Base-by-base conservation (phyloP, 2,113 vertebrate genomes). In the Strix aluco region DNA sequence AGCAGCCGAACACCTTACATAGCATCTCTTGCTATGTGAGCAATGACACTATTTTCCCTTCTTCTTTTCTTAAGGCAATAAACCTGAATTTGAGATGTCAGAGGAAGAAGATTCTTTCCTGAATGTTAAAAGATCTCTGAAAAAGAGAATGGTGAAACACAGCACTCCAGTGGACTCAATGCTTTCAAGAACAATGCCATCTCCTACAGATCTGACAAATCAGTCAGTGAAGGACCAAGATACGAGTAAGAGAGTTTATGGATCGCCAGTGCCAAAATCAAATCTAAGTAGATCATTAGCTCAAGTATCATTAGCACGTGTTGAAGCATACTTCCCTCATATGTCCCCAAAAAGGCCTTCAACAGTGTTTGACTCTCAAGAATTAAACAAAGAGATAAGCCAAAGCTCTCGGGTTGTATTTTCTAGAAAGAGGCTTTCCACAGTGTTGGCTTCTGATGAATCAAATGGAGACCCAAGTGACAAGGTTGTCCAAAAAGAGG, bases 401-500 rank as follows among this genome's bases (percentile, higher is more conserved):
- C 92, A 84, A 79, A 86, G 62, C 52, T 93, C 93, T 86, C 44
- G 0, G 19, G 22, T 21, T 71, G 15, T 10, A 1, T 91, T 95
- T 94, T 87, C 95, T 71, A 96, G 89, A 92, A 96, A 52, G 29
- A 86, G 89, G 25, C 96, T 97, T 74, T 97, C 97, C 19, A 97
- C 97, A 0, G 96, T 97, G 34, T 23, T 88, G 79, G 91, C 72
- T 6, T 97, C 97, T 69, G 96, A 96, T 29, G 93, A 95, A 70
- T 93, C 96, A n/a, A 27, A 19, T 62, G 88, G 92, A 93, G 75
- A 91, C 5, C n/a, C 63, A 81, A 38, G 51, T n/a, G 36, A 77
- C 5, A 61, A 77, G 11, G 20, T 3, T 46, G 20, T 67, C 22
- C 32, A 32, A 47, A 63, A 34, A 3, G 9, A 1, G 32, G 88